phyloP scores from a whole-genome alignment of 1,140 invertebrate species.

The Ips nitidus region DNA sequence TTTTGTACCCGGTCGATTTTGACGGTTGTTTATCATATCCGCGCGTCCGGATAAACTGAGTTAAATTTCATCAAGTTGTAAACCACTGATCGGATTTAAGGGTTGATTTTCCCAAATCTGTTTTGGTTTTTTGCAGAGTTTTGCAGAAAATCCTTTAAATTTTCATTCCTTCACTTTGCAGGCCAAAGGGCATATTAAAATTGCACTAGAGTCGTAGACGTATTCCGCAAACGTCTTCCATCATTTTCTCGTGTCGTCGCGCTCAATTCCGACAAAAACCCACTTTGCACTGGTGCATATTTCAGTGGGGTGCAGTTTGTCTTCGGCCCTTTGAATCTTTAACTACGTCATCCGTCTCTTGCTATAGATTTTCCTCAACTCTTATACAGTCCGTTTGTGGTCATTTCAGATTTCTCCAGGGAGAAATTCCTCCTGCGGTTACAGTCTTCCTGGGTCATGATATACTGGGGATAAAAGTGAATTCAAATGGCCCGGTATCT shows the following conservation, averaged over 20 bases:
- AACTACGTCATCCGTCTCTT: conserved; percentile 18
- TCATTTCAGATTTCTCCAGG: conserved; percentile 43
- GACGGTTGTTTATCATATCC: background rate
- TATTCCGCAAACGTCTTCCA: conserved; percentile 1
- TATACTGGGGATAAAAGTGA: conserved; percentile 42
- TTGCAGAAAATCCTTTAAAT: too few relatives aligned
- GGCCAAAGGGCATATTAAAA: background rate
- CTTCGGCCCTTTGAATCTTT: conserved; percentile 16
- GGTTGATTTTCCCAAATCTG: too few relatives aligned
- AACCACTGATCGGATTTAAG: too few relatives aligned
- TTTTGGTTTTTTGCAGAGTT: too few relatives aligned
- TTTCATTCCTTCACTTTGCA: background rate
- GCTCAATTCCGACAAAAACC: conserved; percentile 7
- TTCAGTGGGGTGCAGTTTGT: conserved; percentile 21
- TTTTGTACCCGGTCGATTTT: conserved; percentile 13
- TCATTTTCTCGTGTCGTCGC: conserved; percentile 12
- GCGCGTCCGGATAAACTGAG: background rate
- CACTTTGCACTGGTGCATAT: conserved; percentile 15
- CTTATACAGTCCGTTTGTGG: conserved; percentile 39
- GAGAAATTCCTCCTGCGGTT: conserved; percentile 34
- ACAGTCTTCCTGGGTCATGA: conserved; percentile 38
- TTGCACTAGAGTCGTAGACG: background rate
- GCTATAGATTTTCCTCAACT: conserved; percentile 26
- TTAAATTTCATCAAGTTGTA: background rate
- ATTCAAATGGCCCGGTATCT: conserved; percentile 41